Evolutionary conservation across 2,797 vertebrate genomes (phyloP), one percentile per base, ranked within the genome.

Genomic region (Natrix natrix): DNA sequence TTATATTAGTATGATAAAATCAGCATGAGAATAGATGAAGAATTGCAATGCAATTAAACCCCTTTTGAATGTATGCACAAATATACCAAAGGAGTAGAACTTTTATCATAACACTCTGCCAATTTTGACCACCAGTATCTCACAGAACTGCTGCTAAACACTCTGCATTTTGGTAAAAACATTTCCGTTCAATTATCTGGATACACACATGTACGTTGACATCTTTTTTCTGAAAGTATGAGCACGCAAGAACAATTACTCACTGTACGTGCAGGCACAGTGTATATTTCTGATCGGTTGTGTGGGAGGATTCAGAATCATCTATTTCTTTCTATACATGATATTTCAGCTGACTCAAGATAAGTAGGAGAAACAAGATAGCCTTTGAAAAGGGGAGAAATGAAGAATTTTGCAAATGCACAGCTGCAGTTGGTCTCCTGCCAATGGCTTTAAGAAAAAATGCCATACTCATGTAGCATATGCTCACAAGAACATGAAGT

Each of bases 331-430:
- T 24, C 90, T 37, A 22, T 17, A 17, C 37, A 89, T n/a, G 56
- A 78, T 59, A 48, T 26, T 59, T 28, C 43, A 56, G 52, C 13
- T 69, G 59, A 87, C 87, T 87, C 83, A 91, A 93, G 57, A 86
- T 61, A 86, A 74, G 55, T 24, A 43, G 20, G 52, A 86, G 89
- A 32, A 92, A 91, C 57, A 90, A 91, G 87, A 63, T 83, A 37
- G 56, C 56, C 63, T 89, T 88, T 52, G 20, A 86, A 60, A 92
- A 37, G 37, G n/a, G 12, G 11, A 14, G 17, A 10, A 93, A 86
- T 3, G 54, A 91, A 78, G 1, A 48, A 56, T 93, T 94, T 93
- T 89, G 91, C 93, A 95, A 86, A 69, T 1, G 1, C 83, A 43
- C 28, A 94, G 93, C 78, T 17, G 0, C 0, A 0, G 56, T 28